phyloP scores from a whole-genome alignment of 1,140 invertebrate genomes.

The Listronotus oregonensis region DNA sequence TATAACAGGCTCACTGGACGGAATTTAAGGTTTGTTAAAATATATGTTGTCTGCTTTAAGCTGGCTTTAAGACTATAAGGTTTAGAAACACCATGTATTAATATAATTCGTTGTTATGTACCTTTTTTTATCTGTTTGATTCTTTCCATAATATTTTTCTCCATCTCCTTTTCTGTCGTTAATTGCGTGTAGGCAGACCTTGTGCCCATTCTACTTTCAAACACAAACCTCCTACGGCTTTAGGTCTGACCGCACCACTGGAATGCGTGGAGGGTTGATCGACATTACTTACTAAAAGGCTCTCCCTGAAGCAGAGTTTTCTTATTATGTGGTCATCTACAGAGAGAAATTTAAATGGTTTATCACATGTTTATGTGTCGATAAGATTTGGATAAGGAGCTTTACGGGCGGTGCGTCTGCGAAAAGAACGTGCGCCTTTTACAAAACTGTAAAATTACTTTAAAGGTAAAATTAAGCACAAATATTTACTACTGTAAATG shows the following conservation, averaged over 20 bases:
- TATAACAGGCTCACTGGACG: no score
- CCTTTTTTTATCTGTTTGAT: conserved; percentile 26
- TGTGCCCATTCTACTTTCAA: conserved; percentile 43
- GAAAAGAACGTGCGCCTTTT: no score
- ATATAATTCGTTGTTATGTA: not conserved
- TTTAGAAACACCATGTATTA: no score
- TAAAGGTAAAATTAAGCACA: no score
- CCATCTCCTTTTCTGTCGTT: conserved; percentile 4
- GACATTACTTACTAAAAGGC: conserved; percentile 44
- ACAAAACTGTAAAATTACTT: no score
- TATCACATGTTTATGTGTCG: not conserved
- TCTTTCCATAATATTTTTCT: conserved; percentile 12
- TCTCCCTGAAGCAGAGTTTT: conserved; percentile 47
- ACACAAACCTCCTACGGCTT: conserved; percentile 46
- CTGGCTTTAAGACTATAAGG: no score
- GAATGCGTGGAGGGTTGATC: conserved; percentile 3
- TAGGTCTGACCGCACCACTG: conserved; percentile 3
- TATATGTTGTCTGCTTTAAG: no score
- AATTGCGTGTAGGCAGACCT: conserved; percentile 24
- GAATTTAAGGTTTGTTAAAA: no score
- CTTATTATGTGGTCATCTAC: conserved; percentile 53
- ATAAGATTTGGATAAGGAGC: no score
- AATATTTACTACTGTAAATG: no score
- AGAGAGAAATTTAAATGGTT: conserved; percentile 5
- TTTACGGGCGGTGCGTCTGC: no score